Evolutionary conservation across 2,797 vertebrate genomes (phyloP).

Genomic region (Balearica regulorum): DNA sequence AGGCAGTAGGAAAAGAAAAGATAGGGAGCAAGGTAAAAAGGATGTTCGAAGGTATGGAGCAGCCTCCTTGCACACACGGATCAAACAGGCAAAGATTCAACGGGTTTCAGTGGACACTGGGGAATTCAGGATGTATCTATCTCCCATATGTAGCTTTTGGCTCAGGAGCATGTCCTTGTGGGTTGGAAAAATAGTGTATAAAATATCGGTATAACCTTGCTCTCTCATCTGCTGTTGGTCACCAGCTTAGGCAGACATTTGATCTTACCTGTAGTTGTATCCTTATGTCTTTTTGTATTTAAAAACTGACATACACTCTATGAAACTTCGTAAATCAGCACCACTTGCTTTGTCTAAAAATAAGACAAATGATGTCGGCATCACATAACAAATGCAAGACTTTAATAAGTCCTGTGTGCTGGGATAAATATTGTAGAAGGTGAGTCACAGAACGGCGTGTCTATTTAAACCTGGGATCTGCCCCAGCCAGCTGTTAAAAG

Average conservation of each 20-base stretch:
- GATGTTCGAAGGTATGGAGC: background rate
- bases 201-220: background rate
- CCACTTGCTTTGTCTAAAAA: background rate
- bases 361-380: background rate
- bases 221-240: background rate
- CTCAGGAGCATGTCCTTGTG: background rate
- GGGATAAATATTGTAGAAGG: background rate
- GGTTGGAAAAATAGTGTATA: background rate
- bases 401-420: background rate
- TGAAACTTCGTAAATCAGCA: background rate
- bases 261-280: background rate
- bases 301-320: background rate
- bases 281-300: background rate
- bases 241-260: background rate
- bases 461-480: background rate
- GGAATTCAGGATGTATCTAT: background rate
- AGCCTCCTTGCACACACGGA: background rate
- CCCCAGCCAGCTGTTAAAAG: background rate
- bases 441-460: background rate
- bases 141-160: background rate
- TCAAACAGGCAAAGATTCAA: background rate
- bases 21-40: background rate
- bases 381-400: background rate
- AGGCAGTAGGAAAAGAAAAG: background rate
- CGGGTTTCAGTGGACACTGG: background rate